Conservation (phyloP, 2,113 vertebrate genomes). For the Glaucidium brasilianum region DNA sequence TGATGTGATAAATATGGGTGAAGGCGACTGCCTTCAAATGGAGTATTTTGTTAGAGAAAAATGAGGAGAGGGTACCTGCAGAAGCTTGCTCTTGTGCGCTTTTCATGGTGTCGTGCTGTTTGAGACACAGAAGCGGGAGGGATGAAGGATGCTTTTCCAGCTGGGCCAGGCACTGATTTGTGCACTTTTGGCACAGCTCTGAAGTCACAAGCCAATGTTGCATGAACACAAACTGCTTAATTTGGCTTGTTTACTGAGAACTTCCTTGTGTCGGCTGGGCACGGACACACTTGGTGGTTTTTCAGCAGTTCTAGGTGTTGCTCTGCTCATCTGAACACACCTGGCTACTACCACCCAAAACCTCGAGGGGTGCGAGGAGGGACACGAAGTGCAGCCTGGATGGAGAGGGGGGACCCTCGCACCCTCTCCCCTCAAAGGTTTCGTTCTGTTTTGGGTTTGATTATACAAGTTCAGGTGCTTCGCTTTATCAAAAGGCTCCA, state of each 20-base stretch:
- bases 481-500: neutral
- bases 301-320: neutral
- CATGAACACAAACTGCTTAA: neutral
- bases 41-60: neutral
- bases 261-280: neutral
- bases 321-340: neutral
- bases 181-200: neutral
- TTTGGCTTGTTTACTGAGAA: neutral
- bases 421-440: neutral
- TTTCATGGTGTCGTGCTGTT: neutral
- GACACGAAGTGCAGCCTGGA: rapidly evolving
- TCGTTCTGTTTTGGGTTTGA: neutral
- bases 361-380: rapidly evolving
- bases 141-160: neutral
- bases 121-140: neutral
- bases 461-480: neutral
- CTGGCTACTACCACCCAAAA: rapidly evolving
- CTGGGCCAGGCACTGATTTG: neutral
- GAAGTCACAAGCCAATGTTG: neutral
- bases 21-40: neutral
- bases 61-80: neutral
- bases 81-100: neutral
- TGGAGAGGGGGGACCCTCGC: neutral
- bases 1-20: neutral
- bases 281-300: too few species aligned